phyloP scores from a whole-genome alignment of 2,888 invertebrate genomes.

The Neoitamus cyanurus region DNA sequence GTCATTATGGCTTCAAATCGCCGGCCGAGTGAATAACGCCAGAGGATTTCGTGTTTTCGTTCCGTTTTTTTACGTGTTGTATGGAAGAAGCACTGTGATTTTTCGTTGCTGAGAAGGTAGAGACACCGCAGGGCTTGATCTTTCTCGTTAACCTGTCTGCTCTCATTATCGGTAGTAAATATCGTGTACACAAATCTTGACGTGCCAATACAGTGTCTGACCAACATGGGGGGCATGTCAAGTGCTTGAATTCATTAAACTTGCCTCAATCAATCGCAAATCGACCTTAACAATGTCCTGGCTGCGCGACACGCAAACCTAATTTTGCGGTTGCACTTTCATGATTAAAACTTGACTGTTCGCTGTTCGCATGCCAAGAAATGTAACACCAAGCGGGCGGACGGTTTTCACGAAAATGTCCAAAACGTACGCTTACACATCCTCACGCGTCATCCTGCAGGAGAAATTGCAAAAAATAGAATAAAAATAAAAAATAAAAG shows the following conservation, averaged over 20 bases:
- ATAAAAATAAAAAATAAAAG: neutral
- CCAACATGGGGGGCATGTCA: constrained; percentile 22
- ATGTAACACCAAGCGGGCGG: neutral
- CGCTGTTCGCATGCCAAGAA: neutral
- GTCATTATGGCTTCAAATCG: neutral
- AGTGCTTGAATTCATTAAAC: constrained; percentile 16
- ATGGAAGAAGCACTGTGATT: neutral
- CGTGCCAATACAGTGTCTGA: neutral
- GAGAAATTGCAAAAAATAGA: neutral
- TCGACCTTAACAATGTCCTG: neutral
- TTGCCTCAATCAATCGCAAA: constrained; percentile 33
- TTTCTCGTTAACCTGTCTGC: neutral
- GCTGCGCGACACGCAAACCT: constrained; percentile 8
- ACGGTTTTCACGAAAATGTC: neutral
- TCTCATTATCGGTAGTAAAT: neutral
- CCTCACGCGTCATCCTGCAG: neutral
- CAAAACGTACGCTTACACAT: neutral
- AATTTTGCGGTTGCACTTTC: constrained; percentile 22
- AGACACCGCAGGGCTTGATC: neutral
- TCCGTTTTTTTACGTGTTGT: too few relatives aligned
- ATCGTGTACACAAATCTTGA: neutral
- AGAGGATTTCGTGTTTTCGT: too few relatives aligned
- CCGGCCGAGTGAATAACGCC: neutral
- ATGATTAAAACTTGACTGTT: neutral
- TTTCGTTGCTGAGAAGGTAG: neutral